These are phyloP conservation scores for Drosophila mulleri DNA, from an alignment of 2,888 invertebrate species.

Conservation along the genomic window DNA sequence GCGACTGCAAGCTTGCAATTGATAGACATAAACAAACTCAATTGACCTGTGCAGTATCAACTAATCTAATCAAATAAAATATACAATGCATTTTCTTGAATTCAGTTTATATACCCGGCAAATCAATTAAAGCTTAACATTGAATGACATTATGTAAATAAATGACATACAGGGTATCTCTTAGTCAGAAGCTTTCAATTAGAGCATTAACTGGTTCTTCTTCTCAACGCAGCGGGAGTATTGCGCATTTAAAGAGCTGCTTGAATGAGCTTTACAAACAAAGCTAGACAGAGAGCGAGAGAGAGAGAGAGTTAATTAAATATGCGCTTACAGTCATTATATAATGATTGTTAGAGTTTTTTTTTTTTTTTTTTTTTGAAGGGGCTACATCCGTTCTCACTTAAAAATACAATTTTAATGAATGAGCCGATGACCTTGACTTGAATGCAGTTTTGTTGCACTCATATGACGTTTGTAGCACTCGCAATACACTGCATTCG, in stretches of 20 bases:
- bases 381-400: slow-evolving; percentile 25
- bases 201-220: not conserved
- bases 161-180: not conserved
- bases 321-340: slow-evolving; percentile 24
- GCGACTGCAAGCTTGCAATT: slow-evolving; percentile 16
- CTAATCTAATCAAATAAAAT: slow-evolving; percentile 14
- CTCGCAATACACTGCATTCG: slow-evolving; percentile 30
- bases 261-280: not conserved
- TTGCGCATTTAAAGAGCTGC: slow-evolving; percentile 38
- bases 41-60: slow-evolving; percentile 10
- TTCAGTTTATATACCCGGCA: not conserved
- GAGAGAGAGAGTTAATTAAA: not conserved
- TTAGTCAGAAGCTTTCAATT: not conserved
- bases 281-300: not conserved
- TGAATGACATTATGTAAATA: not conserved
- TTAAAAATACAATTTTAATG: slow-evolving; percentile 35
- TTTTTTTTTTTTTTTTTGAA: slow-evolving; percentile 13
- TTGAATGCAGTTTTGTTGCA: slow-evolving; percentile 56
- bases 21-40: slow-evolving; percentile 23
- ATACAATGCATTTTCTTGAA: slow-evolving; percentile 21
- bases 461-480: slow-evolving; percentile 41
- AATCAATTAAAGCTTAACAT: not conserved
- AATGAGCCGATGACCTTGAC: slow-evolving; percentile 64
- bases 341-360: slow-evolving; percentile 23
- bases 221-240: slow-evolving; percentile 6